Conservation (phyloP, 1,140 invertebrate genomes). For the Ladona fulva region DNA sequence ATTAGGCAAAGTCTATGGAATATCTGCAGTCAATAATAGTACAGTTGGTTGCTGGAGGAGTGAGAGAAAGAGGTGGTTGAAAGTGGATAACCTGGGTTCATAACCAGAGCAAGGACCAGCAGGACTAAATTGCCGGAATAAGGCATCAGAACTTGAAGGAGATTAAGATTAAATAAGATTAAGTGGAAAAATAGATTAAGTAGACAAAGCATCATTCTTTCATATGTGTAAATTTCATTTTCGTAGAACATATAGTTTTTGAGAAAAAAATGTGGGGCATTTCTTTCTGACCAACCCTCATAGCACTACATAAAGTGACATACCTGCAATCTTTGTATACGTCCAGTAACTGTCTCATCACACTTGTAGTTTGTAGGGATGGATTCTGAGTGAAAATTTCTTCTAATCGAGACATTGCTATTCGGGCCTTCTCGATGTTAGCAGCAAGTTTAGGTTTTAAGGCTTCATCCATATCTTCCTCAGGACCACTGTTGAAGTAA, state of each 20-base stretch:
- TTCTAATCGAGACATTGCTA: conserved; percentile 62
- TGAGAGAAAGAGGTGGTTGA: too few species aligned
- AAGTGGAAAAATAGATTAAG: not conserved
- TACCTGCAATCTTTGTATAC: conserved; percentile 77
- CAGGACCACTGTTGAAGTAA: conserved; percentile 16
- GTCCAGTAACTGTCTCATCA: conserved; percentile 67
- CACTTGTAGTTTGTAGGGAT: conserved; percentile 56
- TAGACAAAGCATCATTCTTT: too few species aligned
- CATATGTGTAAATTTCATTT: too few species aligned
- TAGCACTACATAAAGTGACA: conserved; percentile 14
- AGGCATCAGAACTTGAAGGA: conserved; percentile 8
- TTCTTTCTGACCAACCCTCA: not conserved
- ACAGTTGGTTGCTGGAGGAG: too few species aligned
- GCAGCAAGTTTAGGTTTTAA: conserved; percentile 56
- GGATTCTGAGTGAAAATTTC: conserved; percentile 67
- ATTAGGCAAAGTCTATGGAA: too few species aligned
- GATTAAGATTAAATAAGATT: not conserved
- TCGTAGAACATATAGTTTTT: too few species aligned
- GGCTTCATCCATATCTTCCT: conserved; percentile 27
- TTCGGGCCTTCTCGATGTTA: conserved; percentile 62
- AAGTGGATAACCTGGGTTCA: too few species aligned
- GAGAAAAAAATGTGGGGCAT: not conserved
- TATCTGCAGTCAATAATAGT: too few species aligned
- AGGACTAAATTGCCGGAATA: too few species aligned
- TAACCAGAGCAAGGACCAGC: too few species aligned